phyloP scores from a whole-genome alignment of 2,797 vertebrate genomes.

The Eutrigla gurnardus region DNA sequence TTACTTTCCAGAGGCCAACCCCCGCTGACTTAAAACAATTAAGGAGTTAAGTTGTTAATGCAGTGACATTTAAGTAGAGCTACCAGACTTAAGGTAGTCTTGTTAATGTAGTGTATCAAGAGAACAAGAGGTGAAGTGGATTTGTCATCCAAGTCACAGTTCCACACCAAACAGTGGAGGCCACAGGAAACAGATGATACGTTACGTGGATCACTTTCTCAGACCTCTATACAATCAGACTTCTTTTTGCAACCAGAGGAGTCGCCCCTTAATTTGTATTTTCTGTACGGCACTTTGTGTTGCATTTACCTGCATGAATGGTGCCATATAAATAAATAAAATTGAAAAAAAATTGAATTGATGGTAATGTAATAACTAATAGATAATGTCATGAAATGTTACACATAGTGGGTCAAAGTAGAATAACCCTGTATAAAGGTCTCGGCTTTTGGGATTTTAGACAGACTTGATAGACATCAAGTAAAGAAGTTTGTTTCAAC shows the following conservation, averaged over 20 bases:
- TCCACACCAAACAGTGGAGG: background rate
- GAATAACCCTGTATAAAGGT: background rate
- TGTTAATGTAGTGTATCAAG: slow-evolving; percentile 33
- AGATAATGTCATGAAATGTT: too few species aligned
- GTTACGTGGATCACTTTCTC: too few species aligned
- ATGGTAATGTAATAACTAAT: too few species aligned
- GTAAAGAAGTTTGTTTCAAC: background rate
- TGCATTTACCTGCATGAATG: too few species aligned
- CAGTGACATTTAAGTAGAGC: slow-evolving; percentile 51
- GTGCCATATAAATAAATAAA: too few species aligned
- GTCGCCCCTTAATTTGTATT: too few species aligned
- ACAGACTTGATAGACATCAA: background rate
- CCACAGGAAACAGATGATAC: background rate
- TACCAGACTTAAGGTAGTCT: slow-evolving; percentile 43
- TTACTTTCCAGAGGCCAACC: slow-evolving; percentile 18
- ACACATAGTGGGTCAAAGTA: too few species aligned
- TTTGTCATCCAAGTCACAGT: slow-evolving; percentile 28
- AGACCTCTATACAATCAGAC: too few species aligned
- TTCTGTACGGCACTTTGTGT: too few species aligned
- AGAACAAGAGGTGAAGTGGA: slow-evolving; percentile 18
- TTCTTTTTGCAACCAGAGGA: too few species aligned
- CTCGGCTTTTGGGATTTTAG: background rate
- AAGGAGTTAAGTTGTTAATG: slow-evolving; percentile 41
- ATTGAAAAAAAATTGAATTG: too few species aligned
- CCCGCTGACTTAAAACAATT: slow-evolving; percentile 41